A percentile compares a stretch with the other conserved stretches of the same genome.
Evolutionary conservation across 2,113 vertebrate species (phyloP).

Genomic region (Corythaeola cristata): DNA sequence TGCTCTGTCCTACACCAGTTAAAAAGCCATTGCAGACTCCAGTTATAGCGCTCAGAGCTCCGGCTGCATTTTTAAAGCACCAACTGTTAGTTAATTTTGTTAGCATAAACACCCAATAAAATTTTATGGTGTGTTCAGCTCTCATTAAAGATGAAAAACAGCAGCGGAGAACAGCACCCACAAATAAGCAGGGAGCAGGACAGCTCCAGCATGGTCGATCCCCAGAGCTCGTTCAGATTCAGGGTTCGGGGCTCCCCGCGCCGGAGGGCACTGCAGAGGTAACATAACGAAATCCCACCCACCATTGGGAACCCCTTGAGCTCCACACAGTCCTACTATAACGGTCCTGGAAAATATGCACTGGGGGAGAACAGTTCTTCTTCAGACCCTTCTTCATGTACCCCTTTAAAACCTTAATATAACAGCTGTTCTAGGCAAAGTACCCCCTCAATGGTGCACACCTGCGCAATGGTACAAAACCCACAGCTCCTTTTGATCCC

Average conservation of each 20-base stretch:
- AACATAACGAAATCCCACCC: accelerated
- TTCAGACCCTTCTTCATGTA: neutral
- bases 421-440: neutral
- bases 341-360: neutral
- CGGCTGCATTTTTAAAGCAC: slow-evolving; percentile 25
- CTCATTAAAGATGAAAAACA: slow-evolving; percentile 57
- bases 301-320: neutral
- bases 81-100: slow-evolving; percentile 57
- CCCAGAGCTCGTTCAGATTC: neutral
- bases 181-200: neutral
- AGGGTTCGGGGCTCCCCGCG: accelerated
- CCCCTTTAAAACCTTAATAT: neutral
- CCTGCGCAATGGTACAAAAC: neutral
- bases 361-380: accelerated
- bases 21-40: slow-evolving; percentile 31
- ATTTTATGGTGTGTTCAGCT: slow-evolving; percentile 47
- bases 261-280: neutral
- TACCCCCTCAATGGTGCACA: neutral
- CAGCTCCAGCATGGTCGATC: accelerated
- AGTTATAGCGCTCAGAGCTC: neutral
- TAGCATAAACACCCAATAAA: slow-evolving; percentile 57
- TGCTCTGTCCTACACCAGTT: neutral
- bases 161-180: neutral
- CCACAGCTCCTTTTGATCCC: neutral
- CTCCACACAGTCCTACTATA: neutral